These are phyloP conservation scores for Austrolebias charrua DNA, from an alignment of 2,797 vertebrate genomes.

Conservation along the genomic window DNA sequence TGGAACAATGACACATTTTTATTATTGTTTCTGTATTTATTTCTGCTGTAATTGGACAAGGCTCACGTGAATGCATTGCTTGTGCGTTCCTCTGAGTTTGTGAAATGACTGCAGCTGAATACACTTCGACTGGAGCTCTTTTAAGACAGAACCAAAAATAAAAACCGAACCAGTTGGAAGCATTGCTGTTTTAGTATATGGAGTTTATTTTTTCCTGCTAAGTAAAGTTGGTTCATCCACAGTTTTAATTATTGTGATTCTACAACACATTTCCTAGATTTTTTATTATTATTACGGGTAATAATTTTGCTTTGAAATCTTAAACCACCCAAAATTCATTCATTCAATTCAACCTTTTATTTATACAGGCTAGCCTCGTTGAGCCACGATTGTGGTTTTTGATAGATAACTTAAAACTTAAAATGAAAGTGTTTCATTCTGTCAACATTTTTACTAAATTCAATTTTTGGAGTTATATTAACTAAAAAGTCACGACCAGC, in stretches of 20 bases:
- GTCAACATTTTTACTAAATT: too few species aligned
- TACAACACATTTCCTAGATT: neutral
- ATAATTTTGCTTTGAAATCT: neutral
- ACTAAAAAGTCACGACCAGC: too few species aligned
- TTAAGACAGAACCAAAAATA: slow-evolving; percentile 48
- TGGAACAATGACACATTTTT: neutral
- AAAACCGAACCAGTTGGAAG: slow-evolving; percentile 34
- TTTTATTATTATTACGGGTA: neutral
- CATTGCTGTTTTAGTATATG: too few species aligned
- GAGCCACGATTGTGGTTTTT: too few species aligned
- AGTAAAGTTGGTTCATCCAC: neutral
- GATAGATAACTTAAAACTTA: too few species aligned
- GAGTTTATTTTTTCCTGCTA: too few species aligned
- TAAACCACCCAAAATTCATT: too few species aligned
- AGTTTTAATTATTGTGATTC: neutral
- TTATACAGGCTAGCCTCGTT: too few species aligned
- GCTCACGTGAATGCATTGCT: slow-evolving; percentile 7
- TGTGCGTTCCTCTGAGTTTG: neutral
- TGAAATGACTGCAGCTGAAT: slow-evolving; percentile 32
- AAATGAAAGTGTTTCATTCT: too few species aligned
- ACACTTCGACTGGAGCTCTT: slow-evolving; percentile 37
- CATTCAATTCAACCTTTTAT: too few species aligned
- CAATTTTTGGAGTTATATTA: too few species aligned
- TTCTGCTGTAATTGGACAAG: neutral
- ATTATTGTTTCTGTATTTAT: neutral